Base-by-base conservation (phyloP, 2,888 invertebrate species). In the Drosophila pseudotalamancana region DNA sequence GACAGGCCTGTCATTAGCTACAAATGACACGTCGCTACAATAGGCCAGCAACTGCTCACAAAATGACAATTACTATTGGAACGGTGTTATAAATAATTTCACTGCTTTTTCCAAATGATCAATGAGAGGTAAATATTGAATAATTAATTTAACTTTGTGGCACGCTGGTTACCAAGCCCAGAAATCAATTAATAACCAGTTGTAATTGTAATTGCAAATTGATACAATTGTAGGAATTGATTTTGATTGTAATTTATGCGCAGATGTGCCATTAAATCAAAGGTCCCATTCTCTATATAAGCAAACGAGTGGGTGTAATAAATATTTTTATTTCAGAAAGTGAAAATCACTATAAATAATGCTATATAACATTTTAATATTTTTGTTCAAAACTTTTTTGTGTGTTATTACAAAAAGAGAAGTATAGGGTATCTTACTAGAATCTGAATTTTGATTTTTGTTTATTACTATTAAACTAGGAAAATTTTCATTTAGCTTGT, bases 111-210 rank as follows among this genome's bases (percentile, higher is more conserved):
- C 35, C 49, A 40, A n/a, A 12, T 45, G 29, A 18, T 53, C 46
- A 62, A 48, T 66, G 49, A 32, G 23, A 57, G 70, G 57, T 45
- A 46, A 56, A 51, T 59, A 59, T 50, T 64, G 34, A 46, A 57
- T 66, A 72, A 78, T 81, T 63, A 67, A 82, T 75, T 55, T 12
- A 55, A 56, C 32, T 55, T 56, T 79, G 40, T 31, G 48, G 54
- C 34, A 39, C 16, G 59, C 11, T 19, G 35, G 51, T 45, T 43
- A 35, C 27, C 40, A 29, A 43, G 6, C 29, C 43, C 43, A 43
- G 43, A 46, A 70, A 73, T 77, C 77, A 80, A 80, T 78, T 67
- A 83, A 83, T 63, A 73, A 64, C 42, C 40, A 64, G 50, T 40
- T 72, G 46, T 46, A 54, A 54, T 61, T 72, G 49, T 50, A 68